These are phyloP conservation scores for Holotrichia oblita DNA, from an alignment of 1,140 invertebrate species.

Conservation along the genomic window DNA sequence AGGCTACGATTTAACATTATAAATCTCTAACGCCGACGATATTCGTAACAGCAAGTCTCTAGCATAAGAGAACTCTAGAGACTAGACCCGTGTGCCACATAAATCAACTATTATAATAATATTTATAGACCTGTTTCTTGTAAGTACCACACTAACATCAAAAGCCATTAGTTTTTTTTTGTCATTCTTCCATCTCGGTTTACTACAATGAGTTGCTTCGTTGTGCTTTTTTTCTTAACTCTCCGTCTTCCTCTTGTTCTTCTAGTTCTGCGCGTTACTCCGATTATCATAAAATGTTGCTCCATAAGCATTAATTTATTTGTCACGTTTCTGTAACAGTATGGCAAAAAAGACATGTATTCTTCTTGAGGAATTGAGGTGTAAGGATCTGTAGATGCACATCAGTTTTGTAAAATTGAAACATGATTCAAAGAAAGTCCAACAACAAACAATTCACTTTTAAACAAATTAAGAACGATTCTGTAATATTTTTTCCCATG, in stretches of 20 bases:
- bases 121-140: constrained; percentile 13
- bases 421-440: too few relatives aligned
- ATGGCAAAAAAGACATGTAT: background rate
- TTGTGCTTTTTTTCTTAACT: too few relatives aligned
- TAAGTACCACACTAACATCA: background rate
- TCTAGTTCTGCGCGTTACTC: background rate
- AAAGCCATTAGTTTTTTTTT: constrained; percentile 7
- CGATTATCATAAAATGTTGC: background rate
- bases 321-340: constrained; percentile 8
- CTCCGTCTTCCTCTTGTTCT: background rate
- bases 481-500: too few relatives aligned
- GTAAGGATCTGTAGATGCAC: too few relatives aligned
- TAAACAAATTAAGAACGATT: too few relatives aligned
- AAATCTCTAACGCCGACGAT: constrained; percentile 19
- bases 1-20: background rate
- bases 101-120: constrained; percentile 21
- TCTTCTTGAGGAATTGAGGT: too few relatives aligned
- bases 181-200: background rate
- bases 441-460: too few relatives aligned
- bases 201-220: background rate
- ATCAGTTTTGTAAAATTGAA: too few relatives aligned
- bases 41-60: background rate
- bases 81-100: background rate
- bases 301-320: constrained; percentile 18
- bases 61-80: background rate